Conservation (phyloP, 1,140 invertebrate species). For the Gonatopus flavifemur region DNA sequence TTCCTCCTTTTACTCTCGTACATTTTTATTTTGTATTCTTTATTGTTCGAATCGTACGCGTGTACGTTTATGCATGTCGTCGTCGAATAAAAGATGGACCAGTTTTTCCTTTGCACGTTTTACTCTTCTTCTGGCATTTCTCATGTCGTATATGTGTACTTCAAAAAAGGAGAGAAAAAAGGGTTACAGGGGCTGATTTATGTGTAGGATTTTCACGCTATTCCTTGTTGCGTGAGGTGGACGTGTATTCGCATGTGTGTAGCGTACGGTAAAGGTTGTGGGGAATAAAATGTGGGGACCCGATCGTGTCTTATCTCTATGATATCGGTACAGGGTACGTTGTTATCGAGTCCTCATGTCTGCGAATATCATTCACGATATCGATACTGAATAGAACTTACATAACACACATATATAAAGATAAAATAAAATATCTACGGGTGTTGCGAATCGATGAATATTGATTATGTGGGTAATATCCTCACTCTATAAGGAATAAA, state of each 20-base stretch:
- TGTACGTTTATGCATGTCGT: conserved; percentile 17
- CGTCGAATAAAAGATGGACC: conserved; percentile 35
- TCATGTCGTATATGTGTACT: conserved; percentile 30
- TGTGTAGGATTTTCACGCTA: background rate
- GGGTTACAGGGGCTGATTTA: conserved; percentile 30
- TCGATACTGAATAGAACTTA: conserved; percentile 17
- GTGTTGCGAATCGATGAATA: too few relatives aligned
- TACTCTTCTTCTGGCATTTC: conserved; percentile 22
- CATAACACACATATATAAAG: too few relatives aligned
- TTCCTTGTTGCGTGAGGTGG: too few relatives aligned
- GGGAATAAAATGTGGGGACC: too few relatives aligned
- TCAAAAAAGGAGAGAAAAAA: too few relatives aligned
- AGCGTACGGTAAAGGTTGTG: too few relatives aligned
- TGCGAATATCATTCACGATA: conserved; percentile 7
- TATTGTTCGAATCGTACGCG: background rate
- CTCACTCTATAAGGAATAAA: too few relatives aligned
- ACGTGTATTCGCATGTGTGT: conserved; percentile 12
- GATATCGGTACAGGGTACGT: conserved; percentile 24
- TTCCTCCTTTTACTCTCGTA: background rate
- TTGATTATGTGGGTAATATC: too few relatives aligned
- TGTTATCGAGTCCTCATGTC: conserved; percentile 14
- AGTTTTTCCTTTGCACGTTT: conserved; percentile 12
- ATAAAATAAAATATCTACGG: too few relatives aligned
- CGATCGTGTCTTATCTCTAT: conserved; percentile 28
- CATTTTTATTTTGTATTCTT: too few relatives aligned